These are phyloP conservation scores for Rhinoraja longicauda DNA, from an alignment of 2,797 vertebrate species.

Conservation along the genomic window DNA sequence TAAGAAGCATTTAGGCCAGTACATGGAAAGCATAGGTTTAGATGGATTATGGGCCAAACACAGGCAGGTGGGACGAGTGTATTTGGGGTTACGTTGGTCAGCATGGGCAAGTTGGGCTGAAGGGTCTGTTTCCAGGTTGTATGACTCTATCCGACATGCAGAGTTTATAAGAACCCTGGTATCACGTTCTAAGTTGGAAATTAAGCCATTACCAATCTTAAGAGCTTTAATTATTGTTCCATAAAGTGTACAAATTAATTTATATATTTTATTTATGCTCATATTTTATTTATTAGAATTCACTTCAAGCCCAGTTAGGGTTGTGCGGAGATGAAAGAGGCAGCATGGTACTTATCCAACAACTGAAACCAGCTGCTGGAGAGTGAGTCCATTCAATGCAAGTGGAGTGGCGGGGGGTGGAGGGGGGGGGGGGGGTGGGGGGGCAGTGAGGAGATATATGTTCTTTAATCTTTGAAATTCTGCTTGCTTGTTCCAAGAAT, in stretches of 20 bases:
- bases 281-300: slow-evolving; percentile 31
- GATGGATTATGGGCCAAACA: no score
- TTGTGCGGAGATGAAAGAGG: neutral
- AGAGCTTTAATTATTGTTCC: slow-evolving; percentile 22
- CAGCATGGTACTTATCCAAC: neutral
- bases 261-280: slow-evolving; percentile 14
- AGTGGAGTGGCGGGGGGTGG: neutral
- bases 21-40: no score
- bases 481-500: slow-evolving; percentile 10
- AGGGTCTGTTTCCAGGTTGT: no score
- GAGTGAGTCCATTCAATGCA: neutral
- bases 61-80: no score
- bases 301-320: neutral
- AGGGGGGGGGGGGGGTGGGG: no score
- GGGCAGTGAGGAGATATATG: slow-evolving; percentile 14
- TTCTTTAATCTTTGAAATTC: slow-evolving; percentile 14
- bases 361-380: slow-evolving; percentile 1
- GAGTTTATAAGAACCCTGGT: neutral
- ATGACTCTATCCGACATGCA: no score
- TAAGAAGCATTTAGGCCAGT: no score
- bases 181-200: neutral
- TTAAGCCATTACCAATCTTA: neutral
- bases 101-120: no score
- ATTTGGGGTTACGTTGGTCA: no score
- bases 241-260: neutral